These are phyloP conservation scores for Hydrotaea cyrtoneurina DNA, from an alignment of 2,888 invertebrate genomes.

Conservation along the genomic window DNA sequence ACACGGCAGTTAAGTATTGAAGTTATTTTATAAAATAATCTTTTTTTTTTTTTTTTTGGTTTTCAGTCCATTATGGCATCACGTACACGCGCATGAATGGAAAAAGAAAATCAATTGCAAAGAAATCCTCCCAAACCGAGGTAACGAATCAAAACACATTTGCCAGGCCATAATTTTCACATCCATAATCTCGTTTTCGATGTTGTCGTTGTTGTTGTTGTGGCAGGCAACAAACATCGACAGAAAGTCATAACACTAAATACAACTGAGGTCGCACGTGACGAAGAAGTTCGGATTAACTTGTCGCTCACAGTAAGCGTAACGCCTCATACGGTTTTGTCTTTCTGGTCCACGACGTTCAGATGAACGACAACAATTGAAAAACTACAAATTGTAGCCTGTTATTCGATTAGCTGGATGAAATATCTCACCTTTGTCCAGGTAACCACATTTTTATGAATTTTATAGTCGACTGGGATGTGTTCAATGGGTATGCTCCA, in stretches of 20 bases:
- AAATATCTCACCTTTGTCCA: no score
- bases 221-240: neutral
- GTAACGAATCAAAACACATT: neutral
- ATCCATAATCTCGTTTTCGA: neutral
- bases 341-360: no score
- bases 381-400: no score
- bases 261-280: constrained; percentile 24
- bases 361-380: no score
- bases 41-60: neutral
- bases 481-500: no score
- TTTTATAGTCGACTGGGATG: no score
- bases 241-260: constrained; percentile 28
- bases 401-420: no score
- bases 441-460: no score
- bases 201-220: neutral
- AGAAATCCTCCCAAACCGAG: neutral
- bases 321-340: no score
- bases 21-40: no score
- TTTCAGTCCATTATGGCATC: neutral
- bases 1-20: no score
- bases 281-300: constrained; percentile 20
- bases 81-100: no score
- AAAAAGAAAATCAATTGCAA: constrained; percentile 25
- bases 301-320: neutral
- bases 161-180: neutral